phyloP scores from a whole-genome alignment of 2,113 vertebrate species.

The Orcinus orca region DNA sequence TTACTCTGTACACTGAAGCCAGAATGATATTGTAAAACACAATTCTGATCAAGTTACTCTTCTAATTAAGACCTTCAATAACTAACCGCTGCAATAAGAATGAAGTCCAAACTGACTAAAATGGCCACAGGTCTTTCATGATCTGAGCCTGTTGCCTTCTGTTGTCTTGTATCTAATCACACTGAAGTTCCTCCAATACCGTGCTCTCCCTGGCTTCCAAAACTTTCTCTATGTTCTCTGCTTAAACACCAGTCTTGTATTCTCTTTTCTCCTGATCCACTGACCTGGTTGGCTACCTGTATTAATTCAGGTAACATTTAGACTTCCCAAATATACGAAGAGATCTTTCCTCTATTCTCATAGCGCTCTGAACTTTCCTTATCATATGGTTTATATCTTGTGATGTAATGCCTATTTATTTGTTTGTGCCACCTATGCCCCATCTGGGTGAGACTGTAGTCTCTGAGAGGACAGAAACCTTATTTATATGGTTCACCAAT shows the following conservation, averaged over 20 bases:
- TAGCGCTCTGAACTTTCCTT: background rate
- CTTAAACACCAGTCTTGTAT: background rate
- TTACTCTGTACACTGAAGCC: background rate
- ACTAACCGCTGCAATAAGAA: background rate
- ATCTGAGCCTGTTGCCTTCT: background rate
- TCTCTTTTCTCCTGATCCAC: background rate
- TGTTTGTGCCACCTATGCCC: background rate
- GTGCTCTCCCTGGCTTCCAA: background rate
- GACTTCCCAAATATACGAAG: background rate
- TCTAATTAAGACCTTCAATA: background rate
- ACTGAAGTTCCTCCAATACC: background rate
- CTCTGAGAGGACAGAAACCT: background rate
- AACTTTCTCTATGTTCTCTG: background rate
- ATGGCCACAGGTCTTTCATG: background rate
- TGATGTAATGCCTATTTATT: background rate
- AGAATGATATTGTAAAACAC: background rate
- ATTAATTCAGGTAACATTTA: background rate
- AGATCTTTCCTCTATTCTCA: background rate
- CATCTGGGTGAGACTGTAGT: background rate
- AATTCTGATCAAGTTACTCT: background rate
- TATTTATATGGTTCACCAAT: background rate
- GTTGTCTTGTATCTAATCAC: background rate
- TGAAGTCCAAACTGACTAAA: background rate
- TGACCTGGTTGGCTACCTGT: background rate
- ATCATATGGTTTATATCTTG: background rate